Conservation (phyloP, 1,140 invertebrate genomes). For the Aphidius ervi region DNA sequence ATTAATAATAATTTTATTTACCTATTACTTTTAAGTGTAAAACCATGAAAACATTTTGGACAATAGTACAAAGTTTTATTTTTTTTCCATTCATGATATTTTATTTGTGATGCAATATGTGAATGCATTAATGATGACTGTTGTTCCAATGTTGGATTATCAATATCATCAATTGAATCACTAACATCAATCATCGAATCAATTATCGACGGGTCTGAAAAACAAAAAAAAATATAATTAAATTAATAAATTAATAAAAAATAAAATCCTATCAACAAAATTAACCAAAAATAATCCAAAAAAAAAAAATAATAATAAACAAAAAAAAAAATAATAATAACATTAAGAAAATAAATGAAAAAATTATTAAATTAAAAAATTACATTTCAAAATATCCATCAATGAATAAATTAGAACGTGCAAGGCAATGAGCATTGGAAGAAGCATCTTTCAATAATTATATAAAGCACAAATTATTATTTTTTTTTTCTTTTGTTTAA, state of each 20-base stretch:
- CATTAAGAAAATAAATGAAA: too few relatives aligned
- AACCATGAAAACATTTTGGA: slow-evolving; percentile 69
- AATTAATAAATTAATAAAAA: neutral
- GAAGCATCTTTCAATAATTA: too few relatives aligned
- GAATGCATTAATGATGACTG: neutral
- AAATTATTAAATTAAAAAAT: too few relatives aligned
- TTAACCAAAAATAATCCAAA: neutral
- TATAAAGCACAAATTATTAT: too few relatives aligned
- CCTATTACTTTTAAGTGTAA: slow-evolving; percentile 71
- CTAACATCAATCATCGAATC: slow-evolving; percentile 24
- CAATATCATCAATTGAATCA: slow-evolving; percentile 1
- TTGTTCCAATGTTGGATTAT: slow-evolving; percentile 3
- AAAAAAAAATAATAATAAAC: too few relatives aligned
- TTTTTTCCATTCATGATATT: neutral
- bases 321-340: too few relatives aligned
- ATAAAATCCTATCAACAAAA: neutral
- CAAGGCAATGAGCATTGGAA: too few relatives aligned
- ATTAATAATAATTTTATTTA: too few relatives aligned
- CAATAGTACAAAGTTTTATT: slow-evolving; percentile 53
- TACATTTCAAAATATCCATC: too few relatives aligned
- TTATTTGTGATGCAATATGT: neutral
- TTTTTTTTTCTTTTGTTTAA: too few relatives aligned
- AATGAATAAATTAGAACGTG: too few relatives aligned
- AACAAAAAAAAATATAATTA: slow-evolving; percentile 13
- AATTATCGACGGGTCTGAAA: slow-evolving; percentile 25